A percentile compares a stretch with the other conserved stretches of the same genome.
These are phyloP conservation scores for Tiphia femorata DNA, from an alignment of 2,888 invertebrate species.

Conservation along the genomic window DNA sequence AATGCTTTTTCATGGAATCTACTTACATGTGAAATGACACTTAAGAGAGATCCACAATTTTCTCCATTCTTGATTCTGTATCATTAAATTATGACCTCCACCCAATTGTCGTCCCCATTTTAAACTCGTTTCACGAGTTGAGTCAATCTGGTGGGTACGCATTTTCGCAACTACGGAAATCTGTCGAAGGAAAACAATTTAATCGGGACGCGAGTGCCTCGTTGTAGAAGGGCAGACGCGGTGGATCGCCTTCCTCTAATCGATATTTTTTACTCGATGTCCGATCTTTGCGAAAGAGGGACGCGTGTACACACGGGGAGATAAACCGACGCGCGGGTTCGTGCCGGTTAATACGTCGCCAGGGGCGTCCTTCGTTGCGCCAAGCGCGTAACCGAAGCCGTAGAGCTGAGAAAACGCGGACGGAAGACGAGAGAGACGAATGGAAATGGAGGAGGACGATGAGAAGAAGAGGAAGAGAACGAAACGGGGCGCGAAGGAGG, in stretches of 20 bases:
- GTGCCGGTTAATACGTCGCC: constrained; percentile 52
- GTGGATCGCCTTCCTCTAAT: too few relatives aligned
- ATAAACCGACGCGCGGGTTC: constrained; percentile 21
- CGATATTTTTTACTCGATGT: too few relatives aligned
- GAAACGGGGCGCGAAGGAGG: too few relatives aligned
- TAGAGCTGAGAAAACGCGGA: too few relatives aligned
- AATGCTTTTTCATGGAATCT: too few relatives aligned
- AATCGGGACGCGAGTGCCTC: background rate
- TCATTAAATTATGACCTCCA: too few relatives aligned
- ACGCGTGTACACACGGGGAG: background rate
- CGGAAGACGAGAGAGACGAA: constrained; percentile 9
- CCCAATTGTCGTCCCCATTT: too few relatives aligned
- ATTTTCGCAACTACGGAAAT: background rate
- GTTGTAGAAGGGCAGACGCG: background rate
- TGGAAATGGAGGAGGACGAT: background rate
- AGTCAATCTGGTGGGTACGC: background rate
- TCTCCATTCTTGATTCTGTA: too few relatives aligned
- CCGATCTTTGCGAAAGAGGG: background rate
- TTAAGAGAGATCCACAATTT: too few relatives aligned
- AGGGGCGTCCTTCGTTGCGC: constrained; percentile 34
- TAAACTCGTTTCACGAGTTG: too few relatives aligned
- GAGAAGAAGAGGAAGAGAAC: too few relatives aligned
- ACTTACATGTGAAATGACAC: too few relatives aligned
- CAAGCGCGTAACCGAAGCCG: constrained; percentile 29
- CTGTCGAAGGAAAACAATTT: background rate